These are phyloP conservation scores for Peromyscus aztecus DNA, from an alignment of 2,797 vertebrate species.

Conservation along the genomic window DNA sequence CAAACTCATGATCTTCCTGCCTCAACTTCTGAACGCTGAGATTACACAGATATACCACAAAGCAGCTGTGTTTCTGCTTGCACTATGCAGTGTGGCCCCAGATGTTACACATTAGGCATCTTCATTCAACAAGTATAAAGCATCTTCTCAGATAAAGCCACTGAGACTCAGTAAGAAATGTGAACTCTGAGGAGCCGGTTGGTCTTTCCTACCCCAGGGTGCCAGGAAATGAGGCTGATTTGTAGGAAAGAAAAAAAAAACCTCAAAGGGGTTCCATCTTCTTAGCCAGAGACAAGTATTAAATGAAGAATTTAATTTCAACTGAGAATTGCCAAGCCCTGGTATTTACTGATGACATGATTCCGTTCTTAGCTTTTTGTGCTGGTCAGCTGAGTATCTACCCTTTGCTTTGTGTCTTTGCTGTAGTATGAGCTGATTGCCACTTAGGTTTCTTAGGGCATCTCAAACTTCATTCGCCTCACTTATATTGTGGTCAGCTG, in stretches of 20 bases:
- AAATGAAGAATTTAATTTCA: neutral
- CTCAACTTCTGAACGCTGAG: neutral
- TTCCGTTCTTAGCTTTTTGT: neutral
- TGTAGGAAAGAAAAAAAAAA: neutral
- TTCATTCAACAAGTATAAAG: neutral
- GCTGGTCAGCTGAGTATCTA: neutral
- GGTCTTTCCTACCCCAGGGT: neutral
- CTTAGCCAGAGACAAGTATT: neutral
- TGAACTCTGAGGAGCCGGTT: neutral
- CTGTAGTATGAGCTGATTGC: neutral
- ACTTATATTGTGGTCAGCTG: neutral
- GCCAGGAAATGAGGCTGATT: neutral
- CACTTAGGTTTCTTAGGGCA: conserved; percentile 46
- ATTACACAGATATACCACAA: too few species aligned
- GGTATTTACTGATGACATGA: neutral
- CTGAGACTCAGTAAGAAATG: neutral
- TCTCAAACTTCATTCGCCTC: conserved; percentile 38
- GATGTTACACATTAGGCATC: neutral
- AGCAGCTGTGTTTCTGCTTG: neutral
- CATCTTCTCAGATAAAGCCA: neutral
- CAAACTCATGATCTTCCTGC: too few species aligned
- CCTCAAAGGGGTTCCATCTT: neutral
- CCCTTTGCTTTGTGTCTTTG: neutral
- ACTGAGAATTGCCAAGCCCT: neutral
- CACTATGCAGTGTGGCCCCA: neutral